Percentiles rank a stretch among this genome's conserved stretches.
These are phyloP conservation scores for Neoniphon sammara DNA, from an alignment of 2,797 vertebrate genomes.

Conservation along the genomic window DNA sequence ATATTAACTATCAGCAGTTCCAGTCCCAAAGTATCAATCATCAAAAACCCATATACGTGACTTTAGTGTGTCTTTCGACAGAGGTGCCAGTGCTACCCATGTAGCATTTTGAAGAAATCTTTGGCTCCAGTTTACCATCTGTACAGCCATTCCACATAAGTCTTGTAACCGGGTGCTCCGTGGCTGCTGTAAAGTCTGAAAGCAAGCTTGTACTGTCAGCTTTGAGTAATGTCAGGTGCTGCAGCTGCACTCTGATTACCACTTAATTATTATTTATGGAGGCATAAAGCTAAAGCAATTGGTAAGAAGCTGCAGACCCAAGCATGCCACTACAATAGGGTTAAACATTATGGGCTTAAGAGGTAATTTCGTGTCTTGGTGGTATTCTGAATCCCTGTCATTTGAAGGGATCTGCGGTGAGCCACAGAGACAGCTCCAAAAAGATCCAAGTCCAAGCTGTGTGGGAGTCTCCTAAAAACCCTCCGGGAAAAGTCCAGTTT, in stretches of 20 bases:
- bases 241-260: neutral
- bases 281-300: neutral
- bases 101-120: no score
- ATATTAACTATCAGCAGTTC: no score
- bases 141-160: no score
- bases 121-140: no score
- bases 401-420: conserved; percentile 88
- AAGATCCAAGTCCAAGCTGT: conserved; percentile 82
- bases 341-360: neutral
- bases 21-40: no score
- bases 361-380: conserved; percentile 11
- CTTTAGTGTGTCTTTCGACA: no score
- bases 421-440: conserved; percentile 81
- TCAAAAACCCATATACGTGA: no score
- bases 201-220: neutral
- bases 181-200: neutral
- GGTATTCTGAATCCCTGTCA: conserved; percentile 32
- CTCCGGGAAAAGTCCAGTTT: conserved; percentile 83
- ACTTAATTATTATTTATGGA: neutral
- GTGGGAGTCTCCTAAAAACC: conserved; percentile 82
- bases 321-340: neutral
- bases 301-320: neutral
- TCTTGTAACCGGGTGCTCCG: neutral
- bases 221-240: neutral
- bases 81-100: no score